phyloP scores from a whole-genome alignment of 1,140 invertebrate species.

The Metopolophium dirhodum region DNA sequence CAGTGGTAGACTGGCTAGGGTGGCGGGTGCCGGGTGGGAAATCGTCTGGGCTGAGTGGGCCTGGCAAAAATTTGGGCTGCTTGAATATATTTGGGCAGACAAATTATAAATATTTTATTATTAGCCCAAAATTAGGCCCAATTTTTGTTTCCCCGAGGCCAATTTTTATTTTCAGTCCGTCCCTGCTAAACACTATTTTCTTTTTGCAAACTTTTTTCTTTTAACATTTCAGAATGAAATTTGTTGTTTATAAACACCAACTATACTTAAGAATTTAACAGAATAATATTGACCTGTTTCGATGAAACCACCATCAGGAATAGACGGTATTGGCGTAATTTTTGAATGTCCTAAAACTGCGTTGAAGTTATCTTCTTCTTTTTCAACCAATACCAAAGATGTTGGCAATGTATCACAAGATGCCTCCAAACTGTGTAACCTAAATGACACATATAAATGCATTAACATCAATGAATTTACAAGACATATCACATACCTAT shows the following conservation, averaged over 20 bases:
- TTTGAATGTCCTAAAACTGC: conserved; percentile 60
- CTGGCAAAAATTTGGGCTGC: too few relatives aligned
- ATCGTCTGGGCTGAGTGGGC: too few relatives aligned
- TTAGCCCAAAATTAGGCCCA: too few relatives aligned
- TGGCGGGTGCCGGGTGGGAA: too few relatives aligned
- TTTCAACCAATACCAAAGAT: conserved; percentile 59
- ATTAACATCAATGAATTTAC: neutral
- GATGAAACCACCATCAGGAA: conserved; percentile 59
- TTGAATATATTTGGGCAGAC: too few relatives aligned
- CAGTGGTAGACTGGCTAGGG: too few relatives aligned
- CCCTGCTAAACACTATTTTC: neutral
- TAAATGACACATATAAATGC: conserved; percentile 19
- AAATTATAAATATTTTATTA: too few relatives aligned
- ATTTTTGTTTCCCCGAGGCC: too few relatives aligned
- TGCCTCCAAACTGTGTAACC: conserved; percentile 59
- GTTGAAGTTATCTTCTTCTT: conserved; percentile 18
- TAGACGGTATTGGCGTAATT: conserved; percentile 59
- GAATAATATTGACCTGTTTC: conserved; percentile 59
- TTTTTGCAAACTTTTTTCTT: neutral
- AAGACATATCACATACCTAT: too few relatives aligned
- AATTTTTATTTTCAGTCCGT: too few relatives aligned
- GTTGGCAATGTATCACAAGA: conserved; percentile 61
- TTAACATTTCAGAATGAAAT: neutral
- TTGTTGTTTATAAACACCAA: neutral
- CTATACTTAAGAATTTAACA: too few relatives aligned